Conservation (phyloP, 1,140 invertebrate genomes). For the Drosophila tsacasi region DNA sequence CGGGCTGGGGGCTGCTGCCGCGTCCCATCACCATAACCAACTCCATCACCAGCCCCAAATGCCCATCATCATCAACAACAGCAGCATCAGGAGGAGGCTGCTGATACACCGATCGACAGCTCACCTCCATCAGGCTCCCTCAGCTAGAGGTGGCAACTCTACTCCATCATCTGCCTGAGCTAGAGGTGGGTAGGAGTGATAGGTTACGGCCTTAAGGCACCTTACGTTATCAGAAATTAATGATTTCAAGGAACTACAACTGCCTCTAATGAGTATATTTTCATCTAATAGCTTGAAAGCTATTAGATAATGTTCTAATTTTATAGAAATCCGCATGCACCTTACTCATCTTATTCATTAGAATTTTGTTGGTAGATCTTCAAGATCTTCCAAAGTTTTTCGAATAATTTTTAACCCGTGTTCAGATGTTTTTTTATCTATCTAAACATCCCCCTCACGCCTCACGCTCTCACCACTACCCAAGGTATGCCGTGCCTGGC, state of each 20-base stretch:
- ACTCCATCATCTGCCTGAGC: background rate
- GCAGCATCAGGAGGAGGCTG: conserved; percentile 15
- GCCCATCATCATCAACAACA: conserved; percentile 50
- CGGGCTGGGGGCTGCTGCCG: conserved; percentile 25
- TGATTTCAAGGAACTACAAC: background rate
- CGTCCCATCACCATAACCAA: conserved; percentile 41
- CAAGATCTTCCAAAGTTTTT: background rate
- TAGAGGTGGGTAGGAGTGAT: background rate
- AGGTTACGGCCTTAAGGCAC: background rate
- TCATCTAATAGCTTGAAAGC: too few species aligned
- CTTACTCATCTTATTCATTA: background rate
- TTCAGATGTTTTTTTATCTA: background rate
- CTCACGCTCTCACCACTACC: conserved; percentile 46
- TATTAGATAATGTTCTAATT: too few species aligned
- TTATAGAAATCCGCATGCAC: too few species aligned
- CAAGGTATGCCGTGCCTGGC: conserved; percentile 28
- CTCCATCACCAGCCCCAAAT: conserved; percentile 34
- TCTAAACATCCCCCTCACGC: background rate
- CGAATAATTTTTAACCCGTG: background rate
- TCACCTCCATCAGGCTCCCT: conserved; percentile 4
- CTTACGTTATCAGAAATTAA: background rate
- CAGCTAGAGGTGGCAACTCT: conserved; percentile 22
- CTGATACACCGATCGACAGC: conserved; percentile 24
- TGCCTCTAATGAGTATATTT: background rate
- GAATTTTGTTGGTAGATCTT: background rate